phyloP scores from a whole-genome alignment of 2,888 invertebrate species.

The Atethmia centrago region DNA sequence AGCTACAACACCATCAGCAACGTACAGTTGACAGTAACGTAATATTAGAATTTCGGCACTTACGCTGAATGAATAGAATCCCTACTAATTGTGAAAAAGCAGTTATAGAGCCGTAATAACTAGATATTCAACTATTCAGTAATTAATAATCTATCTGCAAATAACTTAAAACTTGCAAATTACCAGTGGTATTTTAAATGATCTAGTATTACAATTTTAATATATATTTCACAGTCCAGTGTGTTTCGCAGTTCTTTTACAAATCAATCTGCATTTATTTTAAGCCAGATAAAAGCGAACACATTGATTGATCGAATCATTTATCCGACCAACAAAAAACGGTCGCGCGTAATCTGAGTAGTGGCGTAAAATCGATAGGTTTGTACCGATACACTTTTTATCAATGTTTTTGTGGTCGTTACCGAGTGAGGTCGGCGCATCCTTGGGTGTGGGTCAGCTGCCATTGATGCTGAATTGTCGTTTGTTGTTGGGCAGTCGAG shows the following conservation, averaged over 20 bases:
- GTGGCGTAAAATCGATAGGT: slow-evolving; percentile 63
- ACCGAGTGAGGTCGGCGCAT: slow-evolving; percentile 58
- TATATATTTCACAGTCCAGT: no score
- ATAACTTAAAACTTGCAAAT: no score
- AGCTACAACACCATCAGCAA: not conserved
- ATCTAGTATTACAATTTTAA: not conserved
- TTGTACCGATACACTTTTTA: slow-evolving; percentile 53
- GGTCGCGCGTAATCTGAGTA: slow-evolving; percentile 56
- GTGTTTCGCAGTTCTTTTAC: not conserved
- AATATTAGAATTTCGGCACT: not conserved
- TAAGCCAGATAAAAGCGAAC: slow-evolving; percentile 30
- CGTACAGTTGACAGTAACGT: not conserved
- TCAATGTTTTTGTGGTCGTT: slow-evolving; percentile 57
- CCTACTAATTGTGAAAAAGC: not conserved
- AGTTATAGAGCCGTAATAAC: no score
- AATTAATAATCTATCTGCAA: not conserved
- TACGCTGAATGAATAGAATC: not conserved
- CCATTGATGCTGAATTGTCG: slow-evolving; percentile 50
- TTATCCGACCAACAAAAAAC: slow-evolving; percentile 53
- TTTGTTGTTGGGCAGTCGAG: slow-evolving; percentile 39
- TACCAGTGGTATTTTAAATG: not conserved
- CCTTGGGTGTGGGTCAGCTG: slow-evolving; percentile 63
- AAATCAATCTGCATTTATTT: slow-evolving; percentile 8
- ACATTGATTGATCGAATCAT: slow-evolving; percentile 46
- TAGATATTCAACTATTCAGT: not conserved